Percentiles rank a stretch among this genome's conserved stretches.
Evolutionary conservation across 1,140 invertebrate genomes (phyloP).

Genomic region (Hylyphantes graminicola): DNA sequence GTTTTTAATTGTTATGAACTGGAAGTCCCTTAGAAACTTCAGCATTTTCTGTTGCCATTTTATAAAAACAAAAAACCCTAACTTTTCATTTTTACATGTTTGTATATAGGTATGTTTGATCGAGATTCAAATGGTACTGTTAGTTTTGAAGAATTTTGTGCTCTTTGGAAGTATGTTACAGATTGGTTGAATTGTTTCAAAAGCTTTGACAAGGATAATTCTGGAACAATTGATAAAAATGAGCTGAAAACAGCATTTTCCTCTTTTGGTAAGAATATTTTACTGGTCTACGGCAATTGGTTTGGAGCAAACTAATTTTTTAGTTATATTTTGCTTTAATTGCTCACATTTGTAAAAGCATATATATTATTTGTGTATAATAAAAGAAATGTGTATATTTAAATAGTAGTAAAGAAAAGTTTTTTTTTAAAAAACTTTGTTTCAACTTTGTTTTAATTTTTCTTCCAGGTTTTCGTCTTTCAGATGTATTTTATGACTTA

Average conservation of each 20-base stretch:
- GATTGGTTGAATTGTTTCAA: conserved; percentile 98
- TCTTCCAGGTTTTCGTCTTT: conserved; percentile 77
- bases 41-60: background rate
- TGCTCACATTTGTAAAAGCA: too few relatives aligned
- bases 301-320: too few relatives aligned
- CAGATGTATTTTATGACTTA: conserved; percentile 82
- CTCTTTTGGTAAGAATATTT: conserved; percentile 76
- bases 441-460: background rate
- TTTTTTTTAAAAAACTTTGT: too few relatives aligned
- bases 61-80: background rate
- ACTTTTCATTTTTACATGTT: background rate
- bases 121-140: conserved; percentile 88
- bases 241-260: conserved; percentile 91
- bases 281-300: too few relatives aligned
- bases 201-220: conserved; percentile 93
- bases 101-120: conserved; percentile 85
- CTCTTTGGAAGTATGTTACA: conserved; percentile 97
- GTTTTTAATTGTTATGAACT: background rate
- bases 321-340: too few relatives aligned
- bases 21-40: background rate
- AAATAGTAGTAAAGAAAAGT: too few relatives aligned
- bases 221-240: conserved; percentile 85
- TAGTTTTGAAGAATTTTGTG: conserved; percentile 93
- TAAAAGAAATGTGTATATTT: too few relatives aligned
- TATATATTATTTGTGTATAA: too few relatives aligned